Evolutionary conservation across 1,140 invertebrate species (phyloP).

Genomic region (Laupala kohalensis): DNA sequence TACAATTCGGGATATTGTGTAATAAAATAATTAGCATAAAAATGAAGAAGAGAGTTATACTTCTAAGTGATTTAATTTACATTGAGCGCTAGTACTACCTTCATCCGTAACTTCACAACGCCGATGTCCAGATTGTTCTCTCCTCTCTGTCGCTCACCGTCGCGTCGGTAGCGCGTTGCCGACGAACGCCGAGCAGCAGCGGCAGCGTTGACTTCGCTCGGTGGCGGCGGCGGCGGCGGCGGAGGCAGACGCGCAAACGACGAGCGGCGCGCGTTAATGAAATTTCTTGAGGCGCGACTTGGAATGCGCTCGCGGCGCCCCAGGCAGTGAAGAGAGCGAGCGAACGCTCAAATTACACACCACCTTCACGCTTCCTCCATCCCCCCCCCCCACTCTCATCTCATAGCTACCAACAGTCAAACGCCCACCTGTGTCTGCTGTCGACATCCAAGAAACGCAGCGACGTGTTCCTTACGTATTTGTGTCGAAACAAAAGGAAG

Average conservation of each 20-base stretch:
- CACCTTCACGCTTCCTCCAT: background rate
- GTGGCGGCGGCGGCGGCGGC: too few species aligned
- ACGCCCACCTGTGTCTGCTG: background rate
- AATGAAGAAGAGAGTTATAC: too few species aligned
- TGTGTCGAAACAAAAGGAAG: too few species aligned
- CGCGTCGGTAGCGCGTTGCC: background rate
- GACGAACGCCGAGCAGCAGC: background rate
- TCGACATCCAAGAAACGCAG: background rate
- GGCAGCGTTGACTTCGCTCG: background rate
- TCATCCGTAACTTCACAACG: too few species aligned
- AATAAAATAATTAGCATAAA: too few species aligned
- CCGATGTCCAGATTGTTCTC: too few species aligned
- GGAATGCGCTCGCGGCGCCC: background rate
- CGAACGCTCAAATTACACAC: too few species aligned
- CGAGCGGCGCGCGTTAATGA: constrained; percentile 4
- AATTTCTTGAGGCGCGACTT: constrained; percentile 8
- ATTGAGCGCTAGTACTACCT: too few species aligned
- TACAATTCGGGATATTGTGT: too few species aligned
- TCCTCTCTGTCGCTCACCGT: too few species aligned
- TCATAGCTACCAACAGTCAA: background rate
- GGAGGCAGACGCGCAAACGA: background rate
- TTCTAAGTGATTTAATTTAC: too few species aligned
- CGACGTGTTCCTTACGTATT: background rate
- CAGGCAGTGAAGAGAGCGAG: too few species aligned
- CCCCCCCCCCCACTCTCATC: background rate